Evolutionary conservation across 2,113 vertebrate genomes (phyloP).

Genomic region (Semnornis frantzii): DNA sequence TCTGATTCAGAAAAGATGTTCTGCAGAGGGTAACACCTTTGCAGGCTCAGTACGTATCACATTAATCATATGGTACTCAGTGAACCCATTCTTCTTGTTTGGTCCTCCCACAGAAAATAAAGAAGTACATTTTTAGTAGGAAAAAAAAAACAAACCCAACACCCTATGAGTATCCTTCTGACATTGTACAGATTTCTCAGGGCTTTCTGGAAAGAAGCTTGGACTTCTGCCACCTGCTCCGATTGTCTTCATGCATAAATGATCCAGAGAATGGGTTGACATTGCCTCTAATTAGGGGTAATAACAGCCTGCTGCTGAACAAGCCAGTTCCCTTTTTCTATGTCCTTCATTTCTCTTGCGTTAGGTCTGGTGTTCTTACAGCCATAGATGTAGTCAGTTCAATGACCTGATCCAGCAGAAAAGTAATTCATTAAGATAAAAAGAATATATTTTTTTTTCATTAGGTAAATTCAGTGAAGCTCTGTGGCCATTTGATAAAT

Average conservation of each 20-base stretch:
- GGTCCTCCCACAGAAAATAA: constrained; percentile 24
- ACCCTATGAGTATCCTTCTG: not conserved
- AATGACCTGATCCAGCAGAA: not conserved
- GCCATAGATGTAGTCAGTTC: not conserved
- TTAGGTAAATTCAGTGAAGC: not conserved
- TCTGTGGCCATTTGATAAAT: not conserved
- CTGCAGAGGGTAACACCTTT: not conserved
- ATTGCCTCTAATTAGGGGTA: constrained; percentile 53
- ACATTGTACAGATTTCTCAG: constrained; percentile 11
- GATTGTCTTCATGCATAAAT: constrained; percentile 56
- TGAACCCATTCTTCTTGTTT: not conserved
- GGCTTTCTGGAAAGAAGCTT: constrained; percentile 43
- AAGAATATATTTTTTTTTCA: not conserved
- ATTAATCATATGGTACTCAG: constrained; percentile 2
- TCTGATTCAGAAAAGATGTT: not conserved
- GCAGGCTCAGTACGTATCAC: not conserved
- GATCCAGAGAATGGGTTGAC: constrained; percentile 55
- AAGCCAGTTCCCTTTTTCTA: not conserved
- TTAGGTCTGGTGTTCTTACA: not conserved
- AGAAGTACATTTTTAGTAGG: constrained; percentile 37
- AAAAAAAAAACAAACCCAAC: not conserved
- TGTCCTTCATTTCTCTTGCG: not conserved
- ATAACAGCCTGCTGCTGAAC: constrained; percentile 33
- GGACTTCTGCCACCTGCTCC: constrained; percentile 47
- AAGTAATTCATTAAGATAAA: not conserved